Conservation (phyloP, 1,140 invertebrate species). For the Drosophila serrata region DNA sequence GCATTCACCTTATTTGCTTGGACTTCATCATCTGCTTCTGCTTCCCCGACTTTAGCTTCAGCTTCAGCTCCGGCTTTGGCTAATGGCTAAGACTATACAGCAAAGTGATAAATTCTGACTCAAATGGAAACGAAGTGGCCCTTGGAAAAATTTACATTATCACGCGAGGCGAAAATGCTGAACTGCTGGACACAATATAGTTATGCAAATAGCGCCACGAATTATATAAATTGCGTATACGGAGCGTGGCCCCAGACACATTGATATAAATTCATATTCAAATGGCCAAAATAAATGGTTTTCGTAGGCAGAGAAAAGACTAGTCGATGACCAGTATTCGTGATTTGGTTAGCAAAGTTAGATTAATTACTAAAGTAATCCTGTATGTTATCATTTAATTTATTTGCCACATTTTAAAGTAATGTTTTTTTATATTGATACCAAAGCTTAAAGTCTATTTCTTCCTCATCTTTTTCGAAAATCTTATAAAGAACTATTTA, state of each 20-base stretch:
- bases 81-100: slow-evolving; percentile 33
- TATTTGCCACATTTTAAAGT: neutral
- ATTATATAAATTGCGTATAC: slow-evolving; percentile 84
- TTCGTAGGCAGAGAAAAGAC: neutral
- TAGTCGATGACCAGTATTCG: neutral
- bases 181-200: slow-evolving; percentile 53
- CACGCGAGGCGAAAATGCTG: slow-evolving; percentile 40
- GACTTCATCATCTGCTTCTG: slow-evolving; percentile 25
- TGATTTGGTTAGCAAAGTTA: neutral
- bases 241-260: slow-evolving; percentile 62
- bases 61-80: neutral
- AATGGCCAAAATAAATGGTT: slow-evolving; percentile 43
- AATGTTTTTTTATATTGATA: too few relatives aligned
- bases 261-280: slow-evolving; percentile 81
- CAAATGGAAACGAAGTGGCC: slow-evolving; percentile 71
- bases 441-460: too few relatives aligned
- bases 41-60: neutral
- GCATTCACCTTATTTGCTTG: slow-evolving; percentile 59
- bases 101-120: slow-evolving; percentile 70
- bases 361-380: neutral
- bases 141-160: slow-evolving; percentile 65
- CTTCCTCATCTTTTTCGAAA: neutral
- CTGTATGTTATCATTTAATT: too few relatives aligned
- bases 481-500: neutral
- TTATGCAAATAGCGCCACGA: slow-evolving; percentile 78